phyloP scores from a whole-genome alignment of 2,113 vertebrate genomes.

The Festucalex cinctus region DNA sequence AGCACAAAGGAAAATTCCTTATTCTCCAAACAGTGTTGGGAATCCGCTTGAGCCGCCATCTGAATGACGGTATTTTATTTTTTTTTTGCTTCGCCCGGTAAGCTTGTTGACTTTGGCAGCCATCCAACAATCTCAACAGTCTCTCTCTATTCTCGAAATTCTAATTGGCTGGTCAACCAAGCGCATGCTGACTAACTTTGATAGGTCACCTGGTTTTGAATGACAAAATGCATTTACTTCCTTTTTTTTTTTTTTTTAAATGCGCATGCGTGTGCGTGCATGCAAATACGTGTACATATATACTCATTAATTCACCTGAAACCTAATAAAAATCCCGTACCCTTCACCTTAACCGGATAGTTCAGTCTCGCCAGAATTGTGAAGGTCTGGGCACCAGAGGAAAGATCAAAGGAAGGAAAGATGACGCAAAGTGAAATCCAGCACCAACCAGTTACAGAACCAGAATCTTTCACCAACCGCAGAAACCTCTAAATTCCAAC shows the following conservation, averaged over 20 bases:
- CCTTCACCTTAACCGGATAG: too few species aligned
- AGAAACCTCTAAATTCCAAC: too few species aligned
- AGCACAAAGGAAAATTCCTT: conserved; percentile 47
- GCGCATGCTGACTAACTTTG: conserved; percentile 26
- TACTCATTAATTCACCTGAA: too few species aligned
- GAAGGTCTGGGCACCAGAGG: too few species aligned
- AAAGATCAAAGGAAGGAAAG: too few species aligned
- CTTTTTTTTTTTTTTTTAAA: conserved; percentile 12
- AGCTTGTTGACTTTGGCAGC: conserved; percentile 45
- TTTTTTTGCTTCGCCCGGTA: conserved; percentile 27
- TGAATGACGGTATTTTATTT: conserved; percentile 36
- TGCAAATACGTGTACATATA: too few species aligned
- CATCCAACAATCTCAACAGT: conserved; percentile 28
- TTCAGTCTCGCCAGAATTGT: too few species aligned
- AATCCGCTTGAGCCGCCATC: conserved; percentile 26
- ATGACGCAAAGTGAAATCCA: too few species aligned
- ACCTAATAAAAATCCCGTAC: too few species aligned
- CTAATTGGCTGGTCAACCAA: conserved; percentile 22
- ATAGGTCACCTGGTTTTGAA: conserved; percentile 2
- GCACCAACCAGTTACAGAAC: too few species aligned
- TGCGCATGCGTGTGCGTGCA: too few species aligned
- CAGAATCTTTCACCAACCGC: too few species aligned
- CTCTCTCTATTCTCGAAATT: conserved; percentile 37
- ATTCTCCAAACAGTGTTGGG: conserved; percentile 44
- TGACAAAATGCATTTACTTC: conserved; percentile 15